phyloP scores from a whole-genome alignment of 2,797 vertebrate genomes.

The Chaetophractus vellerosus region DNA sequence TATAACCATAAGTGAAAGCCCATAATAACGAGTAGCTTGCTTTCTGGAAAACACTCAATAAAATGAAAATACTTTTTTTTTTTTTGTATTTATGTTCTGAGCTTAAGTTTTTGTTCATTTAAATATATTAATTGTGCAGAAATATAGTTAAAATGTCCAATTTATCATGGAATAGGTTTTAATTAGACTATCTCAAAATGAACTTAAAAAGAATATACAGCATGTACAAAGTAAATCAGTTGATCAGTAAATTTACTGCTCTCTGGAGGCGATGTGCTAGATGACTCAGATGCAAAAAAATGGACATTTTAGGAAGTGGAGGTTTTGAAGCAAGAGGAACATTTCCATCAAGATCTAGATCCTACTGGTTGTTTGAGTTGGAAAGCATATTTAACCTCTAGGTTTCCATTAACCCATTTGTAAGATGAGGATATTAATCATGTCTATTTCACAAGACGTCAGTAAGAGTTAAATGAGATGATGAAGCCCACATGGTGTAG shows the following conservation, averaged over 20 bases:
- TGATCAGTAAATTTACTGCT: background rate
- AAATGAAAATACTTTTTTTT: background rate
- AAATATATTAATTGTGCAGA: background rate
- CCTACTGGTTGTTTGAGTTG: no score
- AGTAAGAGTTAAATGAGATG: no score
- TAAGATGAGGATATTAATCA: no score
- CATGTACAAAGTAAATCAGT: background rate
- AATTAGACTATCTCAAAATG: background rate
- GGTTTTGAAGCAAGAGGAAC: no score
- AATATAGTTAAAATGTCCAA: slow-evolving; percentile 31
- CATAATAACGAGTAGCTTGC: background rate
- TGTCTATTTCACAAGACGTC: no score
- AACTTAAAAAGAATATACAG: background rate
- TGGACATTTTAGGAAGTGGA: no score
- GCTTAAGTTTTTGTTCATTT: background rate
- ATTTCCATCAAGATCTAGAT: no score
- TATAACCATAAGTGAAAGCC: background rate
- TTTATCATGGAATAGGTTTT: background rate
- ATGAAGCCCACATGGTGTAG: no score
- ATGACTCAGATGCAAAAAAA: no score
- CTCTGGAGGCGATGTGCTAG: no score
- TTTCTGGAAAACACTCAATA: background rate
- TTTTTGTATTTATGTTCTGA: background rate
- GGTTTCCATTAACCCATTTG: no score
- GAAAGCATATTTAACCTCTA: no score